Evolutionary conservation across 2,888 invertebrate species (phyloP), one percentile per base, ranked within the genome.

Genomic region (Melitaea athalia): DNA sequence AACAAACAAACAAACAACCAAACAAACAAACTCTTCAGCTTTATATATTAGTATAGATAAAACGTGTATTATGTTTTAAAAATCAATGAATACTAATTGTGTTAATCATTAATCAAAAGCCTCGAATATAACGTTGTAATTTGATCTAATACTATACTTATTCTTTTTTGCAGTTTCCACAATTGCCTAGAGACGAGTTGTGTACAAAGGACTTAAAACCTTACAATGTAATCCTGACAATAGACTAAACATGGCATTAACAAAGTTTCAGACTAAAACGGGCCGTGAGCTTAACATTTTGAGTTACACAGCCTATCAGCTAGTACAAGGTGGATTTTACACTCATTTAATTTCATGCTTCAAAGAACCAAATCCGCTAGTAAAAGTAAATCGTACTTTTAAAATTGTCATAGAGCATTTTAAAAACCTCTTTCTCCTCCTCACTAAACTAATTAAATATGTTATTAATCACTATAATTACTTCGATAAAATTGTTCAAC

Each of bases 241-340:
- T 74, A 71, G 73, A 73, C 67, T 14, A 72, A 74, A 68, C 66
- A 71, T 70, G 72, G 72, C 71, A 75, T 77, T 76, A 76, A 74
- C 66, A 74, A 75, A 74, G 73, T 63, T 63, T 60, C 59, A 63
- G 50, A 43, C 65, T 71, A 45, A 69, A 72, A 70, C 68, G 70
- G 63, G 63, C 65, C 49, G 67, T 59, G 69, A 72, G 72, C 68
- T 75, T 76, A 79, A 72, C 72, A 74, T 81, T 80, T 65, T 73
- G 79, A 83, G 81, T 84, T 83, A 84, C 87, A 82, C 83, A 81
- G 83, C 83, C 83, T 85, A 83, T 85, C 85, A 79, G 83, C 79
- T 84, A 81, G 80, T 78, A 75, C 77, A 76, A 79, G 78, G 74
- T 73, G 85, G 85, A 84, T 87, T 86, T 86, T 80, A 75, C 77